phyloP scores from a whole-genome alignment of 2,888 invertebrate genomes.

The Slavum lentiscoides region DNA sequence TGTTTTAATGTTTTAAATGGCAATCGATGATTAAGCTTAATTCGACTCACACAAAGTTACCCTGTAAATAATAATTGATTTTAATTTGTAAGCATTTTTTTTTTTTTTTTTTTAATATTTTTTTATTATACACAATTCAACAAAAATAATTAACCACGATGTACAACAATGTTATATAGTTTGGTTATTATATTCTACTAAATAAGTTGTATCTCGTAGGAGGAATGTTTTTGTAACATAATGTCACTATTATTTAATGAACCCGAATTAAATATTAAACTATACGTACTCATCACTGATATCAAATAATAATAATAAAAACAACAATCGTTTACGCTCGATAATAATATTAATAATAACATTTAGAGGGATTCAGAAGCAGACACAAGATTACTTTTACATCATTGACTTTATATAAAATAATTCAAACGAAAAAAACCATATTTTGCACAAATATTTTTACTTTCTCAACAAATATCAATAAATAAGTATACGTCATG shows the following conservation, averaged over 20 bases:
- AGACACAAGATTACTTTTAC: neutral
- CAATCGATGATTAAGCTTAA: neutral
- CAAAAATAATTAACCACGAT: constrained; percentile 29
- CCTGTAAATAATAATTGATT: neutral
- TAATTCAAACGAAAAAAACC: neutral
- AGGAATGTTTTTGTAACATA: constrained; percentile 19
- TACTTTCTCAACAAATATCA: neutral
- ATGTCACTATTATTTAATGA: constrained; percentile 9
- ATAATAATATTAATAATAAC: constrained; percentile 46
- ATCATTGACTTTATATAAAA: neutral
- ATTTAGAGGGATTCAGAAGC: constrained; percentile 50
- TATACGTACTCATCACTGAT: constrained; percentile 2
- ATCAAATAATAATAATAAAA: constrained; percentile 23
- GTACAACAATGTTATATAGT: constrained; percentile 15
- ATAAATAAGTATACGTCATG: neutral
- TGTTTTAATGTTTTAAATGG: neutral
- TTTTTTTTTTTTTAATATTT: constrained; percentile 12
- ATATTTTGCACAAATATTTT: too few species aligned
- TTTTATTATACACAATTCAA: constrained; percentile 50
- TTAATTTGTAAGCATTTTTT: constrained; percentile 12
- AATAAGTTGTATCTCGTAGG: constrained; percentile 8
- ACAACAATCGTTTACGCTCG: constrained; percentile 33
- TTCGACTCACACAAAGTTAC: neutral
- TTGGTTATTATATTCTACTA: constrained; percentile 5
- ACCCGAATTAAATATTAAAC: constrained; percentile 29